phyloP scores from a whole-genome alignment of 30 jellyfish, hydroid and myxozoan species.

The Sanderia malayensis region DNA sequence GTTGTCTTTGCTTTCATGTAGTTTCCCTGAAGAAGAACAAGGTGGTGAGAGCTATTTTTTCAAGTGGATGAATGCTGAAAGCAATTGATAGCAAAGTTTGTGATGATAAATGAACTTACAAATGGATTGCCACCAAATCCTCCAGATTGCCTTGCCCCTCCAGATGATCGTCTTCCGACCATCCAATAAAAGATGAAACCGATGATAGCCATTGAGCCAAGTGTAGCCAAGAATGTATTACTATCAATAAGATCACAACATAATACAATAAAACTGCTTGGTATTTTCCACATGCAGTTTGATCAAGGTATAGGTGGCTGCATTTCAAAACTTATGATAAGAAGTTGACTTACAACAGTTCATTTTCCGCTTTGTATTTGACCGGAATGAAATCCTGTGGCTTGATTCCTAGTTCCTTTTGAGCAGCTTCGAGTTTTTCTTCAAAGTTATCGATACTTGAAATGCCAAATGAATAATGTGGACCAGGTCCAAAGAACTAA shows the following conservation, averaged over 20 bases:
- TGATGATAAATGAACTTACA: slow-evolving; percentile 31
- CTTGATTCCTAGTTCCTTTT: slow-evolving; percentile 61
- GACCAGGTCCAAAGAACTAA: slow-evolving; percentile 71
- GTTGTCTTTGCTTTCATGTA: slow-evolving; percentile 86
- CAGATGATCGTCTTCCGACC: slow-evolving; percentile 53
- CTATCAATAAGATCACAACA: slow-evolving; percentile 16
- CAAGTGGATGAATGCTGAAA: no score
- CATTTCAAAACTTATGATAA: no score
- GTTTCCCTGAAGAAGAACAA: slow-evolving; percentile 59
- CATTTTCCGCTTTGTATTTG: slow-evolving; percentile 52
- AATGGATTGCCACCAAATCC: slow-evolving; percentile 81
- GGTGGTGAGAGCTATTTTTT: no score
- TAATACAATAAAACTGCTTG: no score
- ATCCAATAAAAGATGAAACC: slow-evolving; percentile 63
- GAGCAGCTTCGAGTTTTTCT: slow-evolving; percentile 61
- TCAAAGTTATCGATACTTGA: slow-evolving; percentile 71
- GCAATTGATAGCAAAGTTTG: no score
- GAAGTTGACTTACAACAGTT: slow-evolving; percentile 41
- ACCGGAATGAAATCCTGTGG: slow-evolving; percentile 74
- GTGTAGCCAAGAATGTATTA: slow-evolving; percentile 31
- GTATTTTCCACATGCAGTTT: no score
- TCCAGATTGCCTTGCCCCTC: slow-evolving; percentile 38
- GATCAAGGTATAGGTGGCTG: no score
- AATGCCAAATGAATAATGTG: slow-evolving; percentile 78
- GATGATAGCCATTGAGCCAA: slow-evolving; percentile 36